phyloP scores from a whole-genome alignment of 2,797 vertebrate species.

The Sebastes umbrosus region DNA sequence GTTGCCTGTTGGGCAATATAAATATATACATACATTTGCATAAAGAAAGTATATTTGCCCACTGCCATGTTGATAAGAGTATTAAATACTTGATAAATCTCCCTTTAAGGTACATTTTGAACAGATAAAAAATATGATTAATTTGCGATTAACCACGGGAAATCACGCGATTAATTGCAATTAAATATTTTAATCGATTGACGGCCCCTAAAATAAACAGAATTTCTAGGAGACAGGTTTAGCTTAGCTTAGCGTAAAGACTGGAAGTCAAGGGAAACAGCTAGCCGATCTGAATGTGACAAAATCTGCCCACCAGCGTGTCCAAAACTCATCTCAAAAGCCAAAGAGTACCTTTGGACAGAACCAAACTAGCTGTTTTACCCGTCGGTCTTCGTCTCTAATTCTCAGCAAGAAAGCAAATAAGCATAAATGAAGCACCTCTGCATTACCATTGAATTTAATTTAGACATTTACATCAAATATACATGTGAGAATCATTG shows the following conservation, averaged over 20 bases:
- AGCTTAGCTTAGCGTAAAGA: background rate
- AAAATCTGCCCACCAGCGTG: too few species aligned
- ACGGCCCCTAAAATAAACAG: background rate
- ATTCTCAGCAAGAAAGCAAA: background rate
- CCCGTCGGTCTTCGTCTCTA: fast-evolving
- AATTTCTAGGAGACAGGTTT: background rate
- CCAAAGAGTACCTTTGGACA: too few species aligned
- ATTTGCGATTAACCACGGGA: too few species aligned
- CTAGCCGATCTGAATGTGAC: background rate
- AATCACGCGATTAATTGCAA: too few species aligned
- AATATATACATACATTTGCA: too few species aligned
- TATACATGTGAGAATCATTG: background rate
- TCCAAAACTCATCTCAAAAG: background rate
- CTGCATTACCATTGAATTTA: background rate
- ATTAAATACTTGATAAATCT: too few species aligned
- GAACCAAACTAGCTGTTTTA: background rate
- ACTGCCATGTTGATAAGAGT: too few species aligned
- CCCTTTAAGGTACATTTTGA: too few species aligned
- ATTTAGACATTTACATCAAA: background rate
- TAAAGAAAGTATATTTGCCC: too few species aligned
- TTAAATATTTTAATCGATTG: too few species aligned
- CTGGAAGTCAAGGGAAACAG: background rate
- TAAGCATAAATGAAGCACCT: background rate
- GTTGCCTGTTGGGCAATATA: too few species aligned
- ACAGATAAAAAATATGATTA: too few species aligned